Base-by-base conservation (phyloP, 2,888 invertebrate genomes). In the Sericinus montela region DNA sequence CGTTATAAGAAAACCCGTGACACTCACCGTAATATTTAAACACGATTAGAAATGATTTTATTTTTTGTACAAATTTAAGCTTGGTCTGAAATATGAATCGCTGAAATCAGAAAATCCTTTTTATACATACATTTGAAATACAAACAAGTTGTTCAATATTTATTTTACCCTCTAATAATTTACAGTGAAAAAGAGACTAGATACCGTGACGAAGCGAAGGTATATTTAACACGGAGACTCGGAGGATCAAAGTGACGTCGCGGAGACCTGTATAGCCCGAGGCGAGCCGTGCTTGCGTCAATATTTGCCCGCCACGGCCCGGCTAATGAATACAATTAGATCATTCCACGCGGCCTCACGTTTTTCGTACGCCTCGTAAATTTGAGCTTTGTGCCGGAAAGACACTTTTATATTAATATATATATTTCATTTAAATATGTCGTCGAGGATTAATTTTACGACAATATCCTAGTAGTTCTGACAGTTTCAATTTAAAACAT, bases 261-360 rank as follows among this genome's bases (percentile, higher is more conserved):
- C 40, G 48, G 51, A 46, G 50, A 48, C 42, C 45, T 45, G 43
- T 43, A 41, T 40, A 51, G 67, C 69, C 68, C 65, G 69, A 65
- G 69, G 72, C 70, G 68, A 65, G 69, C 53, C 66, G 67, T 69
- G 67, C 70, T 73, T 67, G 60, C 65, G 87, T 85, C 84, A 88
- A 88, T 86, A 86, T 88, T 88, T 87, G 87, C 80, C 52, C 73
- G 72, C 72, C 79, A 80, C 75, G 78, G 72, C 80, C 85, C 73
- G 74, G 80, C 87, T 88, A 87, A 88, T 88, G 87, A 88, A 88
- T 85, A 86, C 85, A 87, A 88, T 88, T 87, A 87, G 87, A 88
- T 88, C 87, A 87, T 88, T 88, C 87, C 86, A 72, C 85, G 82
- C 80, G 86, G 81, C 87, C 87, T 82, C 82, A 80, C 84, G 79